Evolutionary conservation across 2,113 vertebrate genomes (phyloP), one percentile per base, ranked within the genome.

Genomic region (Dasyurus viverrinus): DNA sequence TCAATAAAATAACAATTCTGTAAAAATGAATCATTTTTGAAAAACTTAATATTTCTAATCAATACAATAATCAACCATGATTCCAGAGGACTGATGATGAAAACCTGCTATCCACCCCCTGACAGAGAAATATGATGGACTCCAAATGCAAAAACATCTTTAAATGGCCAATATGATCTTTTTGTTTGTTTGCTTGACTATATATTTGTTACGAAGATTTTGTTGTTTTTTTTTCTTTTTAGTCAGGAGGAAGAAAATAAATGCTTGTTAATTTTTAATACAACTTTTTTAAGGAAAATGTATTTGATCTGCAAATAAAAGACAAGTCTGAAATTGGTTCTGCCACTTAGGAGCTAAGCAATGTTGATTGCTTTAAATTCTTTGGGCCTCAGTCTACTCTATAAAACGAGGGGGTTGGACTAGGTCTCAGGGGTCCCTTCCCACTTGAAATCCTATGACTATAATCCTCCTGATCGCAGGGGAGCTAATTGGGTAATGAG

Each of bases 391-490:
- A 48, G 48, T 47, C 47, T 47, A 50, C 68, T 84, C 68, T 42
- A 42, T 84, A 84, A 84, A 84, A 42, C 23, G 16, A 84, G 19
- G n/a, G 68, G 68, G 68, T 42, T 8, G 68, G 68, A 84, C 68
- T 42, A 76, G 16, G 68, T n/a, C 68, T 84, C 68, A 52, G 46
- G 47, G 89, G 89, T 52, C 89, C 46, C 48, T 90, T 90, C 89
- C 46, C 89, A 90, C 48, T 96, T 89, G 89, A 98, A 96, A 93
- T 94, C 36, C 30, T 92, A 89, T 50, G 46, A 54, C 27, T 90
- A 93, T 68, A 94, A 55, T 97, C 93, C 48, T 46, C 50, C 0
- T 84, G 24, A 96, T 50, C 84, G 84, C 53, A 54, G 48, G 53
- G 19, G 6, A 27, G 93, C 27, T 93, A 91, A 52, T 60, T 54